Conservation (phyloP, 2,888 invertebrate species). For the Drosophila mayaguana region DNA sequence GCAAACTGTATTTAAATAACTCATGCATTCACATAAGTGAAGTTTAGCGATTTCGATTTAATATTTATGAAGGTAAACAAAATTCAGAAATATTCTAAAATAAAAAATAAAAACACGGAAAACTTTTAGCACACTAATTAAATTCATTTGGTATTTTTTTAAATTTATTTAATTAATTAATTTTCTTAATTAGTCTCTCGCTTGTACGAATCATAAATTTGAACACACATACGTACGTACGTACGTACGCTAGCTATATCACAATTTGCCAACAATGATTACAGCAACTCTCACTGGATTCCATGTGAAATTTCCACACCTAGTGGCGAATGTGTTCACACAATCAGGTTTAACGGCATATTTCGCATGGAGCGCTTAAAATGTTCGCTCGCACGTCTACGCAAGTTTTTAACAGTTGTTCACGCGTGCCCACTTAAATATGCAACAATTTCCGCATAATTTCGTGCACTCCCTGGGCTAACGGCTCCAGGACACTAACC, state of each 20-base stretch:
- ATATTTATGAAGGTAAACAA: too few species aligned
- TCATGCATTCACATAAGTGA: too few species aligned
- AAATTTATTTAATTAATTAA: too few species aligned
- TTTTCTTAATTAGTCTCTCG: too few species aligned
- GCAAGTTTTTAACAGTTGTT: constrained; percentile 56
- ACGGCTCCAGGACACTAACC: constrained; percentile 14
- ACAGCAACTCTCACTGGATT: background rate
- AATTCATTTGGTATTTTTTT: too few species aligned
- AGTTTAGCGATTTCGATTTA: too few species aligned
- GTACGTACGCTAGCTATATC: background rate
- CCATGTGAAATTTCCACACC: constrained; percentile 4
- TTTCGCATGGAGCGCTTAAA: constrained; percentile 23
- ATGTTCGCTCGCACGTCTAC: constrained; percentile 12
- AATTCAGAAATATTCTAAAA: too few species aligned
- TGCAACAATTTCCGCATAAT: constrained; percentile 80
- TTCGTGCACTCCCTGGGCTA: constrained; percentile 49
- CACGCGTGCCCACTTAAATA: constrained; percentile 75
- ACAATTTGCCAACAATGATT: background rate
- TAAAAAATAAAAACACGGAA: too few species aligned
- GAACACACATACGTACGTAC: background rate
- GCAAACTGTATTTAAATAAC: too few species aligned
- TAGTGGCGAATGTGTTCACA: background rate
- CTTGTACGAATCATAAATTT: background rate
- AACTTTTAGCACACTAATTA: too few species aligned
- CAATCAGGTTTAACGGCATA: constrained; percentile 24